phyloP scores from a whole-genome alignment of 2,113 vertebrate genomes.

The Rhagologus leucostigma region DNA sequence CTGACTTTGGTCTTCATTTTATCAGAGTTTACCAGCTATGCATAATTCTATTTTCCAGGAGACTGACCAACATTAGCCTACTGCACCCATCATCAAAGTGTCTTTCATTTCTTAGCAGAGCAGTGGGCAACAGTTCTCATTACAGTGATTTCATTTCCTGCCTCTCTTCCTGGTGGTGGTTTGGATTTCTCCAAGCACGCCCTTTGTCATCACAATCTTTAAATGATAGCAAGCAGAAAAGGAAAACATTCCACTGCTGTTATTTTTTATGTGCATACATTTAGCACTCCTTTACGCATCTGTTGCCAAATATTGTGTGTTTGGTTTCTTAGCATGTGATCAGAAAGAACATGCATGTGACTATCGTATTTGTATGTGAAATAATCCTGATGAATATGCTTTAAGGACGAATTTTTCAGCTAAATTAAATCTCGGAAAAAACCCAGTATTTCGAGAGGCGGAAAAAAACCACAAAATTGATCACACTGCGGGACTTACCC shows the following conservation, averaged over 20 bases:
- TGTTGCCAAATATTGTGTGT: background rate
- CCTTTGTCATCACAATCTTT: background rate
- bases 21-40: slow-evolving; percentile 48
- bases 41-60: slow-evolving; percentile 62
- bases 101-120: background rate
- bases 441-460: background rate
- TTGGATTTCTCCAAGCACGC: background rate
- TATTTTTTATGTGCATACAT: background rate
- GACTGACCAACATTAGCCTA: slow-evolving; percentile 4
- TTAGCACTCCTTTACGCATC: background rate
- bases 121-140: background rate
- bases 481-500: background rate
- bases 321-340: background rate
- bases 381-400: background rate
- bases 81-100: background rate
- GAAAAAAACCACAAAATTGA: background rate
- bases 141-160: slow-evolving; percentile 22
- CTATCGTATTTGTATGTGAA: background rate
- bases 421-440: background rate
- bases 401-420: background rate
- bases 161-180: background rate
- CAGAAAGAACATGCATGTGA: background rate
- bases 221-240: background rate
- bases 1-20: slow-evolving; percentile 44
- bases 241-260: background rate